phyloP scores from a whole-genome alignment of 2,797 vertebrate species.

The Pseudomugil gertrudae region DNA sequence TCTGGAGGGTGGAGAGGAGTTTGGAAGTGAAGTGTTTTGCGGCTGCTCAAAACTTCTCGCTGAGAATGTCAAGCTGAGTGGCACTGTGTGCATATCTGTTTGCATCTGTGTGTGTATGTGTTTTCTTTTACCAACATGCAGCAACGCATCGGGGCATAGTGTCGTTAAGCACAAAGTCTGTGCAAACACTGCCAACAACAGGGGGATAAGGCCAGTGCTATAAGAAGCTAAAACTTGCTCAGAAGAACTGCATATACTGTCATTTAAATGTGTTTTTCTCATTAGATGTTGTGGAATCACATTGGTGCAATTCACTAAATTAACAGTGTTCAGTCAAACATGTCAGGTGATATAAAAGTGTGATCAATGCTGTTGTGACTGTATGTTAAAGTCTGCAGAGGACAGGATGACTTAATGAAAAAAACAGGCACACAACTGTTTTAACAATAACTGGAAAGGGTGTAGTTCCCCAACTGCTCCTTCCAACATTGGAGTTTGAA shows the following conservation, averaged over 20 bases:
- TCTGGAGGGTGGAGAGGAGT: conserved; percentile 42
- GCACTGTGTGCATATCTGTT: conserved; percentile 43
- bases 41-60: conserved; percentile 60
- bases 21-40: conserved; percentile 24
- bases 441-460: conserved; percentile 21
- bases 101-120: conserved; percentile 49
- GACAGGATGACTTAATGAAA: conserved; percentile 12
- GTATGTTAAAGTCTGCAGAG: conserved; percentile 31
- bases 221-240: conserved; percentile 35
- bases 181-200: conserved; percentile 51
- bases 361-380: conserved; percentile 56
- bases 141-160: conserved; percentile 46
- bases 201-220: conserved; percentile 27
- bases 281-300: conserved; percentile 68
- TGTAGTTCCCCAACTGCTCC: conserved; percentile 40
- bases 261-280: conserved; percentile 47
- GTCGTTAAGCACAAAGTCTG: conserved; percentile 58
- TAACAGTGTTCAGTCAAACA: conserved; percentile 51
- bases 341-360: neutral
- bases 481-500: conserved; percentile 52
- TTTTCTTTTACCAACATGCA: conserved; percentile 62
- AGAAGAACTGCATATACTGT: conserved; percentile 53
- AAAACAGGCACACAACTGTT: conserved; percentile 23
- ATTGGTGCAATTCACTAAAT: conserved; percentile 55
- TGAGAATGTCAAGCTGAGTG: conserved; percentile 52